Evolutionary conservation across 2,888 invertebrate species (phyloP).

Genomic region (Sialis lutaria): DNA sequence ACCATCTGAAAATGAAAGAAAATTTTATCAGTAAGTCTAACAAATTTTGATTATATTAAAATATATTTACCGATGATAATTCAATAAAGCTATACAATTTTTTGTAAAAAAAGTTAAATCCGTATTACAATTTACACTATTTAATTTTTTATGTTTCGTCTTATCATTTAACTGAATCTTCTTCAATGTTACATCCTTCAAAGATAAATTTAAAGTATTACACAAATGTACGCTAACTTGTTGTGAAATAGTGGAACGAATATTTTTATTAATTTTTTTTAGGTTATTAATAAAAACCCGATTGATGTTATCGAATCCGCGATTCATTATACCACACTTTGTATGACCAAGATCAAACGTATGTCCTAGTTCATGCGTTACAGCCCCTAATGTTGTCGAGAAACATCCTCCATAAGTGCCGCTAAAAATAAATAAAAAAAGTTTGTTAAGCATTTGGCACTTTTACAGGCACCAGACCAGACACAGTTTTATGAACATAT

Average conservation of each 20-base stretch:
- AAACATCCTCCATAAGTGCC: constrained; percentile 76
- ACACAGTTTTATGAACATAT: too few relatives aligned
- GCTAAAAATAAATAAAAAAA: constrained; percentile 21
- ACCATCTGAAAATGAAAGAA: constrained; percentile 27
- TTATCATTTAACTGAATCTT: constrained; percentile 4
- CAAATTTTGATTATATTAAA: neutral
- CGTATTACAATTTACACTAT: constrained; percentile 18
- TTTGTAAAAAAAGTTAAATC: constrained; percentile 42
- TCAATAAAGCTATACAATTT: constrained; percentile 45
- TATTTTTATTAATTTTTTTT: constrained; percentile 6
- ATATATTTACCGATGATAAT: constrained; percentile 42
- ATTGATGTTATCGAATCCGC: constrained; percentile 72
- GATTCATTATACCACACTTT: constrained; percentile 80
- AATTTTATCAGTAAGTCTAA: constrained; percentile 4
- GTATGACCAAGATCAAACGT: constrained; percentile 90
- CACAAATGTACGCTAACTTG: too few relatives aligned
- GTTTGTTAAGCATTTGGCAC: too few relatives aligned
- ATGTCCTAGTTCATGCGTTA: constrained; percentile 86
- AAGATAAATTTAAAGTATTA: too few relatives aligned
- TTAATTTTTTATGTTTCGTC: constrained; percentile 5
- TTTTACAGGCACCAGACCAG: too few relatives aligned
- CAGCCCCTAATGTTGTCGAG: constrained; percentile 79
- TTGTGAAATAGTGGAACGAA: neutral
- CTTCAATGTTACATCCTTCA: constrained; percentile 1
- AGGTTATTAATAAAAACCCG: constrained; percentile 45